Base-by-base conservation (phyloP, 1,140 invertebrate species). In the Steinernema feltiae region DNA sequence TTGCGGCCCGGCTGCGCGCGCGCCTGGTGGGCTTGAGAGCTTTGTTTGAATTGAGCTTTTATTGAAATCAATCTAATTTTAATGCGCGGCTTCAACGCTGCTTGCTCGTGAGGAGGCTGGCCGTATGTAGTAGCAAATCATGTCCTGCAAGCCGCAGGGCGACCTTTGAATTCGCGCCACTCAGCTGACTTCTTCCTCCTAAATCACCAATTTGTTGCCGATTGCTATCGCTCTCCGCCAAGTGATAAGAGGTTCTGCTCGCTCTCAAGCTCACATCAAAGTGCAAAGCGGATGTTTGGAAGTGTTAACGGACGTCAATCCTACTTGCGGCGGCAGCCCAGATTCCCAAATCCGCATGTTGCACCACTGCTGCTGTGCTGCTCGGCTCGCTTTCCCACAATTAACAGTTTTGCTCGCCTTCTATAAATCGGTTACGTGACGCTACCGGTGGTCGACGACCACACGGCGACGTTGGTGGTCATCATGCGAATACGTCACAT, bases 281-380 rank as follows among this genome's bases (percentile, higher is more conserved):
- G 53, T 63, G 53, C 53, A 12, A 63, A 63, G 24, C 53, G 53
- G 53, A 63, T 63, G 53, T 63, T 7, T n/a, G 15, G 7, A 63
- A 63, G 53, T 63, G 53, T 63, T 15, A 63, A 63, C 53, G 53
- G 53, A n/a, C 12, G 53, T 27, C 53, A n/a, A 46, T 46, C 41
- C 41, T 46, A 7, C 41, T n/a, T 46, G 41, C 41, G 41, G 7
- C n/a, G 7, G n/a, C 41, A 46, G 53, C 24, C 53, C 53, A 63
- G 53, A 7, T 27, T 27, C 15, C 53, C 53, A 63, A 27, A 27
- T n/a, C 24, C 15, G 24, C 35, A 18, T 18, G 7, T 41, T 18
- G 18, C n/a, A n/a, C n/a, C n/a, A n/a, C n/a, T 41, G 35, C 35
- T 41, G 7, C 35, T 7, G 7, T 41, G 35, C 35, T 41, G 53